Evolutionary conservation across 2,888 invertebrate genomes (phyloP).

Genomic region (Chymomyza procnemis): DNA sequence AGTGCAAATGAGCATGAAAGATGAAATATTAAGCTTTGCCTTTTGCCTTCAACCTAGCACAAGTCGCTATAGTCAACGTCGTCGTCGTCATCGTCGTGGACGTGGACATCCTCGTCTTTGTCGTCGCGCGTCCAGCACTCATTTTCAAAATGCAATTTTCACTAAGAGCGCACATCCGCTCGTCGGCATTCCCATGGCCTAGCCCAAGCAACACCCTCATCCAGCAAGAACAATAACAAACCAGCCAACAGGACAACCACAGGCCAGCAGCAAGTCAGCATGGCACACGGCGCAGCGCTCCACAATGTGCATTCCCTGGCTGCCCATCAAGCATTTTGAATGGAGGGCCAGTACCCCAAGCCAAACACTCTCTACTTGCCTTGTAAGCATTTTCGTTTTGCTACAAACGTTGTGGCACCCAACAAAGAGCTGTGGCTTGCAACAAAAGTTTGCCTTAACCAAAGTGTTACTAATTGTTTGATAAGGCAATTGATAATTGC

Average conservation of each 20-base stretch:
- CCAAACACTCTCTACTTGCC: background rate
- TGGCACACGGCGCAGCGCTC: slow-evolving; percentile 12
- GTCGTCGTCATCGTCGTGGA: slow-evolving; percentile 28
- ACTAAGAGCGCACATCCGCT: slow-evolving; percentile 57
- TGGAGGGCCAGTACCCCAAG: background rate
- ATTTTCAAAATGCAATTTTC: slow-evolving; percentile 62
- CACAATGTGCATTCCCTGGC: slow-evolving; percentile 32
- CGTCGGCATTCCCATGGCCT: background rate
- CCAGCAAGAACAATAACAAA: slow-evolving; percentile 10
- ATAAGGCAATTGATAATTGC: background rate
- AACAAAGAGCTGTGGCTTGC: background rate
- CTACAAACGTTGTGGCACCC: background rate
- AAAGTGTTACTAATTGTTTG: background rate
- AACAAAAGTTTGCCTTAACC: background rate
- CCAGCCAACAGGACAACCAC: slow-evolving; percentile 29
- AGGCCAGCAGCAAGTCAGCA: slow-evolving; percentile 33
- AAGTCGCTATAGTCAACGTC: slow-evolving; percentile 15
- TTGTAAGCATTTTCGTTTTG: slow-evolving; percentile 25
- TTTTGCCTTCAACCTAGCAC: slow-evolving; percentile 30
- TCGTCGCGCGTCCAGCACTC: slow-evolving; percentile 34
- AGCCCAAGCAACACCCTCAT: slow-evolving; percentile 3
- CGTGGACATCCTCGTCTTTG: slow-evolving; percentile 27
- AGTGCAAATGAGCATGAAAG: slow-evolving; percentile 72
- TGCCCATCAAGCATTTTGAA: slow-evolving; percentile 18
- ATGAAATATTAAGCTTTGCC: slow-evolving; percentile 71